These are phyloP conservation scores for Dinoponera quadriceps DNA, from an alignment of 1,140 invertebrate genomes.

Conservation along the genomic window DNA sequence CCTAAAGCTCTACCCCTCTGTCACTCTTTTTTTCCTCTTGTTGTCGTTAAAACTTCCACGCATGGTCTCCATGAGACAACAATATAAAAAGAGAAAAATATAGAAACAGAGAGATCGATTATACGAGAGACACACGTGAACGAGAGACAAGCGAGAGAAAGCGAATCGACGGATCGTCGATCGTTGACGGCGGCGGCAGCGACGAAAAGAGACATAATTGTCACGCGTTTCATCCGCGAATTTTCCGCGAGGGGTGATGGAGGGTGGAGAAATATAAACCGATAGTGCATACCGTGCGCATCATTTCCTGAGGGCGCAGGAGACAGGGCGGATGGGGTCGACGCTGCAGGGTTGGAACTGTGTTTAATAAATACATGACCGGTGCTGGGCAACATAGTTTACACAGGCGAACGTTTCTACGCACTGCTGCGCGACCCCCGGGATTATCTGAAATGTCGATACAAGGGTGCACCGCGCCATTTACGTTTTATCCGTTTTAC, in stretches of 20 bases:
- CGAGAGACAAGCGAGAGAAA: slow-evolving; percentile 4
- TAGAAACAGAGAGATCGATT: neutral
- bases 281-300: slow-evolving; percentile 36
- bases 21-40: neutral
- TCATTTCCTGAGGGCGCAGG: slow-evolving; percentile 53
- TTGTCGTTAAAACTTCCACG: slow-evolving; percentile 12
- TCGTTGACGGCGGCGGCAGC: no score
- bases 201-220: slow-evolving; percentile 35
- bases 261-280: slow-evolving; percentile 39
- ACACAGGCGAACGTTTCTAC: slow-evolving; percentile 80
- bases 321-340: slow-evolving; percentile 4
- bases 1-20: neutral
- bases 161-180: slow-evolving; percentile 32
- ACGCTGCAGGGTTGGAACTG: slow-evolving; percentile 26
- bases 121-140: neutral
- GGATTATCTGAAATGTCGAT: slow-evolving; percentile 76
- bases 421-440: slow-evolving; percentile 52
- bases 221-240: slow-evolving; percentile 37
- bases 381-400: slow-evolving; percentile 66
- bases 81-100: neutral
- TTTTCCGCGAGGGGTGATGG: slow-evolving; percentile 9
- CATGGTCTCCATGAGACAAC: neutral
- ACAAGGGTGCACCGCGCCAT: slow-evolving; percentile 65
- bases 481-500: slow-evolving; percentile 72
- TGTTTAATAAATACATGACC: slow-evolving; percentile 77